Evolutionary conservation across 2,797 vertebrate genomes (phyloP).

Genomic region (Kryptolebias ocellatus): DNA sequence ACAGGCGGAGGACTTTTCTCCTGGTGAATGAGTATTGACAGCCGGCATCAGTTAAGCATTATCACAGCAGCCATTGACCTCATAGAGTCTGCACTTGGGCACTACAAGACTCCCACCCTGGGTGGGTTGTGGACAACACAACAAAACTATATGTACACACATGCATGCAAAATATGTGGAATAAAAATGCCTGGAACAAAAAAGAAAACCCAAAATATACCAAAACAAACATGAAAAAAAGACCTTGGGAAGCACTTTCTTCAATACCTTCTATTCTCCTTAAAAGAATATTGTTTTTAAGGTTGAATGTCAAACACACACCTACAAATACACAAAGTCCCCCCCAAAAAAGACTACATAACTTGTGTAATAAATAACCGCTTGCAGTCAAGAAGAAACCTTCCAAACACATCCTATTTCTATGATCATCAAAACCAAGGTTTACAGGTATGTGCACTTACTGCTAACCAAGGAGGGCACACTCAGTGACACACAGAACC

Average conservation of each 20-base stretch:
- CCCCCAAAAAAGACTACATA: neutral
- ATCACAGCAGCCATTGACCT: slow-evolving; percentile 73
- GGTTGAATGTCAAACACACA: neutral
- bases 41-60: slow-evolving; percentile 72
- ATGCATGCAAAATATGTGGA: neutral
- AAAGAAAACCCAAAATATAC: neutral
- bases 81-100: slow-evolving; percentile 55
- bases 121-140: slow-evolving; percentile 18
- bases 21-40: slow-evolving; percentile 80
- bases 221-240: neutral
- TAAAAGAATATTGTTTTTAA: neutral
- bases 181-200: neutral
- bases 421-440: neutral
- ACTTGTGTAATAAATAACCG: neutral
- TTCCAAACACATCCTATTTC: neutral
- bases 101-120: slow-evolving; percentile 41
- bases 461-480: neutral
- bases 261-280: neutral
- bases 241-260: slow-evolving; percentile 13
- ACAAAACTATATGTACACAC: slow-evolving; percentile 11
- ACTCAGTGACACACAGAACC: neutral
- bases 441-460: slow-evolving; percentile 5
- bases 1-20: slow-evolving; percentile 76
- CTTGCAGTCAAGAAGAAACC: neutral
- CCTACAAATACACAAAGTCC: neutral